Conservation (phyloP, 1,140 invertebrate species). For the Zaprionus taronus region DNA sequence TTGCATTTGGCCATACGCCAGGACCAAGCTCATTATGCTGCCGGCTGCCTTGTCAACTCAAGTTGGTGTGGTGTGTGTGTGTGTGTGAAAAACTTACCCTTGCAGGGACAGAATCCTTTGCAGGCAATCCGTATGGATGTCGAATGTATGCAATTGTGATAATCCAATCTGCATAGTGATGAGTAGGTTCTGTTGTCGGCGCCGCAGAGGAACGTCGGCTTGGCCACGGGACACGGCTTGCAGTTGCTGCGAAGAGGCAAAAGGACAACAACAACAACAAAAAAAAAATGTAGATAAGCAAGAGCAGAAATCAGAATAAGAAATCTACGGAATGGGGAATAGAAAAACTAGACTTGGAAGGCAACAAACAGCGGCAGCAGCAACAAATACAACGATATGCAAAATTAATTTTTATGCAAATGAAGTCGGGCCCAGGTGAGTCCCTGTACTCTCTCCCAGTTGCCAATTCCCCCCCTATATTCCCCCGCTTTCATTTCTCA, state of each 20-base stretch:
- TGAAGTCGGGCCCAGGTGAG: constrained; percentile 45
- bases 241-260: constrained; percentile 86
- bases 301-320: constrained; percentile 39
- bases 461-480: neutral
- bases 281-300: constrained; percentile 48
- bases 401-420: constrained; percentile 83
- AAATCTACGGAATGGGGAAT: neutral
- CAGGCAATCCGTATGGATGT: constrained; percentile 91
- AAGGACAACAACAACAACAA: constrained; percentile 8
- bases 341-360: neutral
- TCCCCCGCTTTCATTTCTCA: neutral
- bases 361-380: constrained; percentile 43
- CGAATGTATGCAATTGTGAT: constrained; percentile 95
- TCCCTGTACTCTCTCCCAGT: neutral
- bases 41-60: constrained; percentile 16
- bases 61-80: constrained; percentile 20
- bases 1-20: constrained; percentile 58
- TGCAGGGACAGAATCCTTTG: constrained; percentile 96
- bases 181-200: constrained; percentile 97
- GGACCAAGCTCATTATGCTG: constrained; percentile 62
- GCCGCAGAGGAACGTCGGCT: constrained; percentile 93
- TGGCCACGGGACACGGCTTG: constrained; percentile 91
- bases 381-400: constrained; percentile 58
- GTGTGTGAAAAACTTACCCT: constrained; percentile 81
- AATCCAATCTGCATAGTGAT: constrained; percentile 94